Base-by-base conservation (phyloP, 2,113 vertebrate genomes). In the Haemorhous mexicanus region DNA sequence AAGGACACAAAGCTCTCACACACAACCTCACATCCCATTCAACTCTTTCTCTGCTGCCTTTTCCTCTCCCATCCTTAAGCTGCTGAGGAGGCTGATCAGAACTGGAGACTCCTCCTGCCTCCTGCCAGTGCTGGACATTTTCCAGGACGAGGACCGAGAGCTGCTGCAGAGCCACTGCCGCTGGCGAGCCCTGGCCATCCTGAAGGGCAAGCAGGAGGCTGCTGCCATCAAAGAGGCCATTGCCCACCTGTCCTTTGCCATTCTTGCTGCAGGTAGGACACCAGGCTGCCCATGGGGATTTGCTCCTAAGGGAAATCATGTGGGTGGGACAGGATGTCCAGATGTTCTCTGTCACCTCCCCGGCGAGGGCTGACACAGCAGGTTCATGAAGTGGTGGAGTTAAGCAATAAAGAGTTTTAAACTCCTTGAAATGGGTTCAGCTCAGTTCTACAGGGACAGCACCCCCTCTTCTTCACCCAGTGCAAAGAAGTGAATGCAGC, bases 231-330 rank as follows among this genome's bases (percentile, higher is more conserved):
- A 96, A 87, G 98, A 99, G 94, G 98, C 99, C 64, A 97, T 99
- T 67, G 95, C 98, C 10, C 99, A 99, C 93, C 98, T 99, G 39
- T 99, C 99, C 56, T 98, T 99, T 83, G 98, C 99, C 90, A 99
- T 99, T 95, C 98, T 99, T 52, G 98, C 98, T 69, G 98, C 98
- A 92, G 98, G 99, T 99, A 94, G 93, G 93, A 66, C 62, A 44
- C 14, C 15, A 21, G 26, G 27, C 9, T 16, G 39, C 28, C 62
- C 8, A 0, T 17, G 62, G 39, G 55, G 61, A 16, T 69, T n/a
- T 61, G 35, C 11, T 76, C 41, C 47, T 13, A 3, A 53, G 41
- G 53, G 41, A 19, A 69, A 33, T 23, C 26, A 5, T 0, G 0
- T 22, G 62, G n/a, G 21, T 76, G 47, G 79, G 22, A 33, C 26